phyloP scores from a whole-genome alignment of 1,140 invertebrate genomes.

The Drosophila grimshawi region DNA sequence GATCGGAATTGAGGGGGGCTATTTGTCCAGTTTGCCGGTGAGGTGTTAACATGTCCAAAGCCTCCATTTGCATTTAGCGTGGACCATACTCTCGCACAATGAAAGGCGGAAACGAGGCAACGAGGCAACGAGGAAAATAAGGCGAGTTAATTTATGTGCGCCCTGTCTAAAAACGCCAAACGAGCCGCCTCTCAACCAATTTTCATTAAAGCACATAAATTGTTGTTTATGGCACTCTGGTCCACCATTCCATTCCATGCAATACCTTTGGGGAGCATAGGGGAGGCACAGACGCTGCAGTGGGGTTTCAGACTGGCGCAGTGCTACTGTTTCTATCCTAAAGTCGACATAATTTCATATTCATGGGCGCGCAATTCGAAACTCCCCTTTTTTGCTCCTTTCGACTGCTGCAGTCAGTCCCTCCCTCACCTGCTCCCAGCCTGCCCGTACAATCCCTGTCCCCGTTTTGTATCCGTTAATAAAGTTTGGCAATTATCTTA shows the following conservation, averaged over 20 bases:
- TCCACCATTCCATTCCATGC: background rate
- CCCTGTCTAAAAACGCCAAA: conserved; percentile 52
- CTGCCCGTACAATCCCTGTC: no score
- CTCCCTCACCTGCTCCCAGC: background rate
- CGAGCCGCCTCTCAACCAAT: conserved; percentile 66
- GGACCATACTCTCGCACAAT: background rate
- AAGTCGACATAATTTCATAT: conserved; percentile 70
- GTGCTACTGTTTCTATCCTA: conserved; percentile 15
- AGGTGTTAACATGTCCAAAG: conserved; percentile 69
- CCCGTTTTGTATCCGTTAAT: conserved; percentile 62
- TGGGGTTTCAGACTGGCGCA: conserved; percentile 13
- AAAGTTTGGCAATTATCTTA: conserved; percentile 77
- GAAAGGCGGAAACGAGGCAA: no score
- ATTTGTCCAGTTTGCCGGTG: conserved; percentile 28
- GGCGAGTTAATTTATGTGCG: conserved; percentile 70
- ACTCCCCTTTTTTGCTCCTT: conserved; percentile 49
- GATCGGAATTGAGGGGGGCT: background rate
- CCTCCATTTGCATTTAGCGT: conserved; percentile 46
- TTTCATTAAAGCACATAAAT: conserved; percentile 80
- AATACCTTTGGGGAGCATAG: conserved; percentile 3
- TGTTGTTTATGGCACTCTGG: conserved; percentile 70
- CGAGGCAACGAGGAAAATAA: background rate
- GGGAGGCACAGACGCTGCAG: conserved; percentile 8
- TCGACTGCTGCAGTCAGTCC: conserved; percentile 17
- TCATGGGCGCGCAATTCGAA: conserved; percentile 67